Evolutionary conservation across 2,888 invertebrate genomes (phyloP), one percentile per base, ranked within the genome.

Genomic region (Schizotus pectinicornis): DNA sequence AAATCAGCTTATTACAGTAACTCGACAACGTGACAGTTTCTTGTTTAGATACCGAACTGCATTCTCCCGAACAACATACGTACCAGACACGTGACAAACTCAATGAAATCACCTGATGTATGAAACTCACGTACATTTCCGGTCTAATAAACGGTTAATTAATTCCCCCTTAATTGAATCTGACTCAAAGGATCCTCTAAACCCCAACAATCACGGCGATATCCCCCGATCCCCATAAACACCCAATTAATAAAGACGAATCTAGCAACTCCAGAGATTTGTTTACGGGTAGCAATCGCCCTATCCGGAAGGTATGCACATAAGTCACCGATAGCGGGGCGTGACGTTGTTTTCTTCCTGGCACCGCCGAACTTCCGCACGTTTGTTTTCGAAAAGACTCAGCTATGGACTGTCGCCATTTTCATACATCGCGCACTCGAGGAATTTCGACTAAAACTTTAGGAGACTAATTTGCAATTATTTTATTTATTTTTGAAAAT

Each of bases 271-370:
- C 31, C 2, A 33, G 41, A 22, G 33, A 32, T 45, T 33, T 45
- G 45, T 45, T 45, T 45, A 45, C 45, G 11, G 7, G 32, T 8
- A 7, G 12, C 32, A 32, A 45, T 32, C 33, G 36, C 36, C 47
- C 47, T 35, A 35, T 36, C 14, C 13, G 22, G 22, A 22, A 22
- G 22, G 22, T 22, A 22, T 13, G 12, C 32, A 39, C 46, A 56
- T 61, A 61, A 58, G 37, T 59, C 56, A 58, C 32, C 30, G 22
- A 22, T 22, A 22, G 22, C 22, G 22, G 22, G 22, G 22, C 22
- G 22, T 3, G 22, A 22, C 37, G 51, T 49, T 61, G 63, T 63
- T 63, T 63, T 63, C 59, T 58, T 59, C 58, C 56, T 54, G 63
- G 54, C 63, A 61, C 61, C 60, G 50, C 14, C 30, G 36, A 63